Base-by-base conservation (phyloP, 2,113 vertebrate genomes). In the Brienomyrus longianalis region DNA sequence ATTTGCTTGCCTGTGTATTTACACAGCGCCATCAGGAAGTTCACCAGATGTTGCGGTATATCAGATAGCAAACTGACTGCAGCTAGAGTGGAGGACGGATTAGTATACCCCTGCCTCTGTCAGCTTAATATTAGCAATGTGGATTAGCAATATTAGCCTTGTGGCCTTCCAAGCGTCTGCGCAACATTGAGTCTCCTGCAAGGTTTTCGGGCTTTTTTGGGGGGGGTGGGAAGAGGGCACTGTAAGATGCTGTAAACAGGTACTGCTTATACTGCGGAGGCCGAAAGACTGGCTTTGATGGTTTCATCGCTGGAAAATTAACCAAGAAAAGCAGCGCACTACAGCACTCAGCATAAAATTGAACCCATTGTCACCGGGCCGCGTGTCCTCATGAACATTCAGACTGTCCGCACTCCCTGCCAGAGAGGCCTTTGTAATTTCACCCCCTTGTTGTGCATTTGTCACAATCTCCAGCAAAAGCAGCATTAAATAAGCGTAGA, bases 1-100 rank as follows among this genome's bases (percentile, higher is more conserved):
- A 19, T 80, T 77, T 80, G 74, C 48, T 39, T 39, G 47, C 15
- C 70, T 77, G 47, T 52, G 48, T 74, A 50, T 89, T 89, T 80
- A 66, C 50, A 35, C 27, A 19, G 39, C 43, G 2, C 43, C 45
- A n/a, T 88, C 87, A 35, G 88, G 66, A 89, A 52, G 48, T 77
- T 89, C 43, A 19, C 27, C 88, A 39, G 66, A 51, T 89, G 66
- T 54, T 52, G 62, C 1, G 88, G n/a, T 35, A 39, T 52, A 80
- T 77, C 48, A 52, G 89, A 80, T 91, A 90, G 85, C 51, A 17
- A 80, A 31, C 39, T 48, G 84, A 87, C 35, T 77, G 59, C 27
- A n/a, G 39, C 8, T 52, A 74, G 62, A 31, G 59, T 70, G 59
- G 1, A 31, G 21, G 43, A 88, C 5, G 70, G 59, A n/a, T 23